These are phyloP conservation scores for Leptopilina syphax DNA, from an alignment of 2,888 invertebrate genomes.

Conservation along the genomic window DNA sequence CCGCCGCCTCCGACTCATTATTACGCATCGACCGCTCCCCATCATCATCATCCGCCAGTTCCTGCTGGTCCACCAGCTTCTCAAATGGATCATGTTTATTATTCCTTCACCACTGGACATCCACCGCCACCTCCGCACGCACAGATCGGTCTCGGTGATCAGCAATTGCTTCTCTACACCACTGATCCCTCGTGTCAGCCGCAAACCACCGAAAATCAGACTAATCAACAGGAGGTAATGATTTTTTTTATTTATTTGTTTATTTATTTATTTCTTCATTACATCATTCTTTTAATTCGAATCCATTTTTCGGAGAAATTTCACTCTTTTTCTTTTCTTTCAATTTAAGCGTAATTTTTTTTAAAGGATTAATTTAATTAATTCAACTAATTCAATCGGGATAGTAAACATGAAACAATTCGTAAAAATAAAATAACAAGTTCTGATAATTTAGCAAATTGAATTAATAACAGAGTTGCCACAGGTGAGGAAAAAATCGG, in stretches of 20 bases:
- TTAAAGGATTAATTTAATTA: too few relatives aligned
- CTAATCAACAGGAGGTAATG: constrained; percentile 71
- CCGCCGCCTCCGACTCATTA: constrained; percentile 65
- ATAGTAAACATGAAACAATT: too few relatives aligned
- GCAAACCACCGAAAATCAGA: constrained; percentile 67
- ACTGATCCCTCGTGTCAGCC: constrained; percentile 68
- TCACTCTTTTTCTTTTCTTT: too few relatives aligned
- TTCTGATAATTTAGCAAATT: too few relatives aligned
- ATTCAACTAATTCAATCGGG: too few relatives aligned
- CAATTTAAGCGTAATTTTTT: too few relatives aligned
- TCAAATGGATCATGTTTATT: constrained; percentile 73
- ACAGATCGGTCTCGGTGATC: constrained; percentile 70
- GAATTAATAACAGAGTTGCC: too few relatives aligned
- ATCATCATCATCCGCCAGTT: constrained; percentile 63
- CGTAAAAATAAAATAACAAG: too few relatives aligned
- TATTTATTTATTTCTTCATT: background rate
- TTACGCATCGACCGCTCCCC: constrained; percentile 65
- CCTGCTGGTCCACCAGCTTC: constrained; percentile 66
- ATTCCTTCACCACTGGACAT: constrained; percentile 68
- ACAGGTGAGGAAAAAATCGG: too few relatives aligned
- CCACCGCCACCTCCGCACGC: constrained; percentile 67
- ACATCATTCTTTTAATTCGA: background rate
- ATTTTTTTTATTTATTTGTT: constrained; percentile 3
- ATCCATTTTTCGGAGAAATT: background rate
- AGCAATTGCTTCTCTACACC: constrained; percentile 71